Percentiles rank a stretch among this genome's conserved stretches.
Evolutionary conservation across 92 coral and sea anemone species (phyloP).

Genomic region (Ricordea florida): DNA sequence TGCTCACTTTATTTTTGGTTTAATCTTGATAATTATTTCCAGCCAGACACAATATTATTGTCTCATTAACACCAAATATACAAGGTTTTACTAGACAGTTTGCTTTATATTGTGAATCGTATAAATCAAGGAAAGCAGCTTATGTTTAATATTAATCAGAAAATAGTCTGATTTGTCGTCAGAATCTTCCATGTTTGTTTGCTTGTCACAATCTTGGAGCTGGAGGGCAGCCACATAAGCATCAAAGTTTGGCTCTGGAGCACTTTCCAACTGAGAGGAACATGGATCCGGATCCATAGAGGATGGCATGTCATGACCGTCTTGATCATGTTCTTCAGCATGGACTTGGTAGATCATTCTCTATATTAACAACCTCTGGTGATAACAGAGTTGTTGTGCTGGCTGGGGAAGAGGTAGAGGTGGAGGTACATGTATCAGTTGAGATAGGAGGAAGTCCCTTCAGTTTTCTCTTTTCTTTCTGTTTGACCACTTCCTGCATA

Average conservation of each 20-base stretch:
- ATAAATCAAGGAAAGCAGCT: background rate
- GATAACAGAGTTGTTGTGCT: too few species aligned
- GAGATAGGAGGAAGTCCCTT: constrained; percentile 41
- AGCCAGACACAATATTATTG: too few species aligned
- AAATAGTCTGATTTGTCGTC: constrained; percentile 42
- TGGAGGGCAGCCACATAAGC: constrained; percentile 41
- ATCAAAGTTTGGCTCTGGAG: constrained; percentile 17
- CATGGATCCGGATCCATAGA: constrained; percentile 26
- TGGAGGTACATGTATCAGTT: constrained; percentile 17
- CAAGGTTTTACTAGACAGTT: too few species aligned
- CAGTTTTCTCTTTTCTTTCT: constrained; percentile 21
- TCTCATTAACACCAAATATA: too few species aligned
- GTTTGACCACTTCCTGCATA: constrained; percentile 7
- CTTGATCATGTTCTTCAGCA: background rate
- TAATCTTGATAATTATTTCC: too few species aligned
- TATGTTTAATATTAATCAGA: background rate
- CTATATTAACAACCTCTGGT: background rate
- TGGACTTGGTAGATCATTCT: constrained; percentile 5
- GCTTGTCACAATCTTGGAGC: constrained; percentile 22
- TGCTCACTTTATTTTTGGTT: too few species aligned
- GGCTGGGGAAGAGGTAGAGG: constrained; percentile 15
- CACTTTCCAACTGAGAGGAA: too few species aligned
- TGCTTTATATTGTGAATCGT: too few species aligned
- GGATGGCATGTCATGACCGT: constrained; percentile 18
- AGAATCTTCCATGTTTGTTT: constrained; percentile 39